Percentiles rank a stretch among this genome's conserved stretches.
Evolutionary conservation across 1,140 invertebrate genomes (phyloP).

Genomic region (Reticulitermes speratus): DNA sequence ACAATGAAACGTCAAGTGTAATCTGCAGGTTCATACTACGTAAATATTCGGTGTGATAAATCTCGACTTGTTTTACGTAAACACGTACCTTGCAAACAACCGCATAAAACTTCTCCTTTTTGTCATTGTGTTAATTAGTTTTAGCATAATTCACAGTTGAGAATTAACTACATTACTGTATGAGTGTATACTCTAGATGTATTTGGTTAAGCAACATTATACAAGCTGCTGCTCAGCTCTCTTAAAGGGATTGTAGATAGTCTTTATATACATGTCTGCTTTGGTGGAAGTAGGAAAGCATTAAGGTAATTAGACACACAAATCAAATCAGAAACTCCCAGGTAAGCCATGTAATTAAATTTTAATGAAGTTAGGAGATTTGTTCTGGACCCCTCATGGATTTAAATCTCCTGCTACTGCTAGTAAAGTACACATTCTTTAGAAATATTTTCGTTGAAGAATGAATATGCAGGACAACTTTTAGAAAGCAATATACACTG

Average conservation of each 20-base stretch:
- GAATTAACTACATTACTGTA: not conserved
- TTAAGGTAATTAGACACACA: slow-evolving; percentile 19
- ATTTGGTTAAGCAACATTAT: not conserved
- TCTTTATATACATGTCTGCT: not conserved
- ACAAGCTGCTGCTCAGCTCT: not conserved
- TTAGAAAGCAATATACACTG: too few species aligned
- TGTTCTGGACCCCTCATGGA: not conserved
- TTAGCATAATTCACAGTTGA: not conserved
- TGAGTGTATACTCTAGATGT: not conserved
- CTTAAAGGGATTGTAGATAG: not conserved
- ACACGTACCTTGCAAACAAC: too few species aligned
- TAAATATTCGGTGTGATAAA: too few species aligned
- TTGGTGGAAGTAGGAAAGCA: not conserved
- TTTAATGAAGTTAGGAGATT: not conserved
- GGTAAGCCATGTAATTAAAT: slow-evolving; percentile 1
- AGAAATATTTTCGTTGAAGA: not conserved
- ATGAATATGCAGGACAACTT: too few species aligned
- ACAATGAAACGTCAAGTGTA: too few species aligned
- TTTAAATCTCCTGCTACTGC: not conserved
- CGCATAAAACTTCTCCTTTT: too few species aligned
- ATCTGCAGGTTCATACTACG: too few species aligned
- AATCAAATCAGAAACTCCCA: slow-evolving; percentile 5
- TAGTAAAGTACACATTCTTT: not conserved
- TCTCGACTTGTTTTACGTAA: too few species aligned
- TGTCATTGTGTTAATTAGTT: not conserved